These are phyloP conservation scores for Fragum whitleyi DNA, from an alignment of 2,888 invertebrate species.

Conservation along the genomic window DNA sequence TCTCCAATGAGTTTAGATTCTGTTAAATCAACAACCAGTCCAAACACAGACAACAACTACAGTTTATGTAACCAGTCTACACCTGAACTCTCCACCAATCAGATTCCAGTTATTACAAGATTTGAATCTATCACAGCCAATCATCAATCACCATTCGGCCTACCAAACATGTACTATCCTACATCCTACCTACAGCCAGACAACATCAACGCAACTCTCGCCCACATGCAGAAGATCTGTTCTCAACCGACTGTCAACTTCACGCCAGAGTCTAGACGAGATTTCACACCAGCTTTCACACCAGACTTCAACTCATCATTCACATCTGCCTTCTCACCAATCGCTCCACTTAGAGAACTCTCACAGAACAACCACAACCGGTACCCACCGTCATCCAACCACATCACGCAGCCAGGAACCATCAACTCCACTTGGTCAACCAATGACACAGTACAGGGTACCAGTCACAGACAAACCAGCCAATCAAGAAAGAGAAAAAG, in stretches of 20 bases:
- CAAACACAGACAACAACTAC: constrained; percentile 16
- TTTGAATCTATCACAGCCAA: not conserved
- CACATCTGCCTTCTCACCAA: not conserved
- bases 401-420: constrained; percentile 5
- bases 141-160: constrained; percentile 12
- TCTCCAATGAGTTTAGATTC: constrained; percentile 60
- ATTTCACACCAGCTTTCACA: constrained; percentile 38
- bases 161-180: constrained; percentile 4
- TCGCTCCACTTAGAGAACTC: not conserved
- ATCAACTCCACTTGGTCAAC: constrained; percentile 5
- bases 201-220: constrained; percentile 47
- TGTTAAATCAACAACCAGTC: constrained; percentile 13
- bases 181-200: constrained; percentile 3
- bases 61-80: not conserved
- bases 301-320: constrained; percentile 34
- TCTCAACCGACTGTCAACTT: constrained; percentile 52
- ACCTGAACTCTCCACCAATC: constrained; percentile 16
- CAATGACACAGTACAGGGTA: not conserved
- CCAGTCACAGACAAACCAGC: constrained; percentile 15
- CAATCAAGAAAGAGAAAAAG: constrained; percentile 37
- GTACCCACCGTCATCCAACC: not conserved
- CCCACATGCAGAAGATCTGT: constrained; percentile 58
- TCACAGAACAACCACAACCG: not conserved
- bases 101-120: not conserved
- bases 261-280: constrained; percentile 58